phyloP scores from a whole-genome alignment of 2,797 vertebrate genomes.

The Hypotaenidia okinawae region DNA sequence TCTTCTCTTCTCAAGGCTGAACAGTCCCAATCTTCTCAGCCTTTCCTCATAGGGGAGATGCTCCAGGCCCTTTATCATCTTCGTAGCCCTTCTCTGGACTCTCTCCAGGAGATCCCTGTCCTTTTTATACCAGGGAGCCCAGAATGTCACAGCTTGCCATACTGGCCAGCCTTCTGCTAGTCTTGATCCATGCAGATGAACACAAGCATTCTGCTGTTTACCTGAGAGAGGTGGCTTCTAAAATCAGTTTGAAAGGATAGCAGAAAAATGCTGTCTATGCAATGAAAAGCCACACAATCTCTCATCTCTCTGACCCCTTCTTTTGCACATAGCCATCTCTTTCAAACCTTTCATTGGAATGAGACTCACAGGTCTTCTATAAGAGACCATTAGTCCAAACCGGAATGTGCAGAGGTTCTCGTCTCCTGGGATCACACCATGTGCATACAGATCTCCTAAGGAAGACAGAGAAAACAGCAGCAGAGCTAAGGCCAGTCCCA shows the following conservation, averaged over 20 bases:
- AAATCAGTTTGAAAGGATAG: background rate
- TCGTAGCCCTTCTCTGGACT: no score
- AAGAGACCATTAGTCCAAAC: background rate
- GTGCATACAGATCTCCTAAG: background rate
- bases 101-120: no score
- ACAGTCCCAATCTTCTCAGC: no score
- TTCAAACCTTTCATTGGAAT: background rate
- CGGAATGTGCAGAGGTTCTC: background rate
- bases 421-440: background rate
- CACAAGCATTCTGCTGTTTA: background rate
- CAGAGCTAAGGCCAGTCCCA: conserved; percentile 3
- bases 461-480: background rate
- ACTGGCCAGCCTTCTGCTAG: background rate
- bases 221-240: background rate
- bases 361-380: background rate
- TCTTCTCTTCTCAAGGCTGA: no score
- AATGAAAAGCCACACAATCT: background rate
- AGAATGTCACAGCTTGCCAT: background rate
- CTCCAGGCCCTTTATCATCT: no score
- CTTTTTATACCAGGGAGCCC: no score
- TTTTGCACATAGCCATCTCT: background rate
- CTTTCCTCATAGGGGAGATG: no score
- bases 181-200: background rate
- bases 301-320: background rate
- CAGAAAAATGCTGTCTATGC: background rate